phyloP scores from a whole-genome alignment of 2,113 vertebrate genomes.

The Arenaria interpres region DNA sequence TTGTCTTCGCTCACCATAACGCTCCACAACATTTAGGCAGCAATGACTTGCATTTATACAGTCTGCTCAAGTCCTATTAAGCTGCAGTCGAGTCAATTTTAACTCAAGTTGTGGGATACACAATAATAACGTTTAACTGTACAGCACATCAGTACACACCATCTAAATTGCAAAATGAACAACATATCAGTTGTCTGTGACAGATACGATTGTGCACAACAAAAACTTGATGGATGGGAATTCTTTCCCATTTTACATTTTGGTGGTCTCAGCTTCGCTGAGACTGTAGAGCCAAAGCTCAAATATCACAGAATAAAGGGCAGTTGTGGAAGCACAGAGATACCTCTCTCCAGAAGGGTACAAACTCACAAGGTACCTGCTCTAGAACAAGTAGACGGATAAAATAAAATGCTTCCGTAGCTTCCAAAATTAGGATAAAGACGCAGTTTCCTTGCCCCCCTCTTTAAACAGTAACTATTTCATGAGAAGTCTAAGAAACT shows the following conservation, averaged over 20 bases:
- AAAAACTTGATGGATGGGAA: not conserved
- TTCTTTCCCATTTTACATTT: not conserved
- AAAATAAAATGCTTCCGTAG: not conserved
- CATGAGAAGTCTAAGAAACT: not conserved
- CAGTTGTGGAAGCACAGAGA: accelerated
- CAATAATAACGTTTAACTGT: not conserved
- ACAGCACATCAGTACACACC: not conserved
- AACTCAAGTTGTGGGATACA: not conserved
- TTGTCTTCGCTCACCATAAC: not conserved
- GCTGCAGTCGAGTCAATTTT: not conserved
- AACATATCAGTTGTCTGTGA: not conserved
- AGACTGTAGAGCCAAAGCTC: not conserved
- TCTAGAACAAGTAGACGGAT: too few species aligned
- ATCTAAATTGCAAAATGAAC: not conserved
- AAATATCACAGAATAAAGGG: not conserved
- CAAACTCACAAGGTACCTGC: not conserved
- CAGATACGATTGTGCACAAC: not conserved
- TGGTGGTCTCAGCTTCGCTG: not conserved
- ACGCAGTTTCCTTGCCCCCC: not conserved
- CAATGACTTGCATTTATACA: constrained; percentile 20
- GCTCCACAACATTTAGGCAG: not conserved
- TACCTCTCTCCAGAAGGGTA: not conserved
- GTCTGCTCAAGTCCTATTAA: not conserved
- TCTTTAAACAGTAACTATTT: not conserved
- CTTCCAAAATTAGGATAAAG: not conserved